Base-by-base conservation (phyloP, 2,797 vertebrate genomes). In the Myiotriccus ornatus region DNA sequence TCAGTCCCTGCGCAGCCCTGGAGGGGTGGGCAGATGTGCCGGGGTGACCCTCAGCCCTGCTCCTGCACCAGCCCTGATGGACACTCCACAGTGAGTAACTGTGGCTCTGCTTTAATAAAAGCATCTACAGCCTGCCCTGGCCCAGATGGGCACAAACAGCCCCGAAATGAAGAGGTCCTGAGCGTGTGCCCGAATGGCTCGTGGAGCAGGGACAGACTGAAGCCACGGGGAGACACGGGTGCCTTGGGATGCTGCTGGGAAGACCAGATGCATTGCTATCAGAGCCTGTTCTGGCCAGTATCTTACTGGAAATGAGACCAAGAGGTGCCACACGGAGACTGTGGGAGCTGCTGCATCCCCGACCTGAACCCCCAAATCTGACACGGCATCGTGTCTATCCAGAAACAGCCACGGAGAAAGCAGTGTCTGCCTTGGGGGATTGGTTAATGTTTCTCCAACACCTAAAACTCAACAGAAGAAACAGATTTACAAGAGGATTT, bases 401-500 rank as follows among this genome's bases (percentile, higher is more conserved):
- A 22, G 90, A 80, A 79, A 55, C 0, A n/a, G 47, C 56, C 5
- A 0, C 4, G 71, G 64, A 34, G 59, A 39, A 90, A 74, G 64
- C 6, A 6, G 17, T 6, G 27, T 5, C 53, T 41, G 52, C 46
- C 43, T 56, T 13, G 8, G 34, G 43, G 46, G 37, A 9, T 6
- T n/a, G 78, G 52, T 8, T 28, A 68, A 59, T 85, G 84, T 65
- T 96, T 85, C 50, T 67, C 49, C 53, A 90, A 71, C 89, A 52
- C 63, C 47, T 64, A 21, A 67, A 92, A 91, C 89, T 16, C 78
- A 94, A 91, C 91, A 87, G 81, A 50, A 44, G 57, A 85, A 37
- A n/a, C 70, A 78, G 55, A 95, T 84, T 94, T 92, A 62, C 71
- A 68, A 89, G 85, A 92, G 91, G 87, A 84, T 94, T 95, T 94